Evolutionary conservation across 2,888 invertebrate genomes (phyloP).

Genomic region (Tricholauxania praeusta): DNA sequence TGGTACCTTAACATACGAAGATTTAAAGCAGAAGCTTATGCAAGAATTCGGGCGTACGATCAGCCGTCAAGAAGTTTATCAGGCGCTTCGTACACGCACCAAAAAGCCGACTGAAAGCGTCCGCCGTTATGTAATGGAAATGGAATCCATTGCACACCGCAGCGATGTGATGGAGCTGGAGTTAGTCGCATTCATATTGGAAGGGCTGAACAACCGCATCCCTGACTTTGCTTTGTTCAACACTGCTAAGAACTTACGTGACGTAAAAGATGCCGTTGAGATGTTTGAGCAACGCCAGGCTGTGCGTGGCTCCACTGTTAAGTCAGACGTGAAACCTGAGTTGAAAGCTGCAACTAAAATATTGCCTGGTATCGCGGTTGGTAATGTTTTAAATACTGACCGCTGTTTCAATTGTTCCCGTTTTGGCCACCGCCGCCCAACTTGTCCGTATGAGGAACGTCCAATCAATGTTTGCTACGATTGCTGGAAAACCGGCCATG

Average conservation of each 20-base stretch:
- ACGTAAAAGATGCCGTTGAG: slow-evolving; percentile 27
- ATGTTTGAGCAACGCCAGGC: slow-evolving; percentile 30
- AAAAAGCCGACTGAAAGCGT: background rate
- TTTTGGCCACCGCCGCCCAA: background rate
- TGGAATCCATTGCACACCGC: slow-evolving; percentile 18
- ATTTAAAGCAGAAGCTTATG: background rate
- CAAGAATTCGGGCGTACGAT: slow-evolving; percentile 6
- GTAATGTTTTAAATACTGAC: background rate
- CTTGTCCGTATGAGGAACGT: slow-evolving; percentile 36
- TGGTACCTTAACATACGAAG: background rate
- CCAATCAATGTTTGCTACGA: slow-evolving; percentile 34
- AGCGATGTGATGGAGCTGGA: slow-evolving; percentile 7
- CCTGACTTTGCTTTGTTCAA: slow-evolving; percentile 22
- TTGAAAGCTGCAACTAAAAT: background rate
- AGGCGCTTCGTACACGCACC: background rate
- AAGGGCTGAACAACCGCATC: background rate
- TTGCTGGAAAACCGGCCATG: slow-evolving; percentile 35
- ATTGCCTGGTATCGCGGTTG: too few species aligned
- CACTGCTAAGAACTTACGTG: background rate
- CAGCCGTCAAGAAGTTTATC: slow-evolving; percentile 19
- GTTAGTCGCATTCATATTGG: background rate
- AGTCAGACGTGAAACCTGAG: background rate
- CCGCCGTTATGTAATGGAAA: slow-evolving; percentile 8
- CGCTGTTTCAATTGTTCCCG: slow-evolving; percentile 13
- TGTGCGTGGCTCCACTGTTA: background rate